phyloP scores from a whole-genome alignment of 2,797 vertebrate species.

The Eremophila alpestris region DNA sequence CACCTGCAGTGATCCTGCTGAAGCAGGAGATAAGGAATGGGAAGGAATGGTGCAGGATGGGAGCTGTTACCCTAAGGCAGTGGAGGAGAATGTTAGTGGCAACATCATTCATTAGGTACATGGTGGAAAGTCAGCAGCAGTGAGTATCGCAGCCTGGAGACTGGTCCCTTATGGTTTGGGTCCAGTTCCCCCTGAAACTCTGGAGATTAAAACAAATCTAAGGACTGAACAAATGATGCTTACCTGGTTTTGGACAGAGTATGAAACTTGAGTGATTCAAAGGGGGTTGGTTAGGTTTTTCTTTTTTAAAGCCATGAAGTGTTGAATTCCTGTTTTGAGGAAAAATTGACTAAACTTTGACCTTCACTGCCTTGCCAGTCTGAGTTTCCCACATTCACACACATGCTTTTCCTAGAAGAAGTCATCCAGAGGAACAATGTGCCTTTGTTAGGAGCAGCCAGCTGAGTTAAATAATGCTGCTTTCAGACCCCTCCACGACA shows the following conservation, averaged over 20 bases:
- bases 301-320: neutral
- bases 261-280: neutral
- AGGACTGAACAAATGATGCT: neutral
- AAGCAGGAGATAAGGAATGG: neutral
- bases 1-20: neutral
- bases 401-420: conserved; percentile 17
- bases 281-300: neutral
- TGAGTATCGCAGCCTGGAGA: fast-evolving
- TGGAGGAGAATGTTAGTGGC: neutral
- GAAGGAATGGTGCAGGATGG: fast-evolving
- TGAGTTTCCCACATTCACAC: neutral
- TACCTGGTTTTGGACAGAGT: neutral
- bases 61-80: neutral
- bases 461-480: neutral
- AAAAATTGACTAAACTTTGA: conserved; percentile 45
- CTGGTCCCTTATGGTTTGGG: neutral
- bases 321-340: neutral
- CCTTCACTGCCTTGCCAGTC: conserved; percentile 48
- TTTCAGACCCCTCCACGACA: neutral
- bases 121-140: neutral
- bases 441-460: conserved; percentile 25
- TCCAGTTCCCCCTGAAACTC: neutral
- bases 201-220: neutral
- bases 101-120: neutral
- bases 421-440: conserved; percentile 40